Percentiles rank a stretch among this genome's conserved stretches.
phyloP scores from a whole-genome alignment of 2,113 vertebrate species.

The Zingel zingel region DNA sequence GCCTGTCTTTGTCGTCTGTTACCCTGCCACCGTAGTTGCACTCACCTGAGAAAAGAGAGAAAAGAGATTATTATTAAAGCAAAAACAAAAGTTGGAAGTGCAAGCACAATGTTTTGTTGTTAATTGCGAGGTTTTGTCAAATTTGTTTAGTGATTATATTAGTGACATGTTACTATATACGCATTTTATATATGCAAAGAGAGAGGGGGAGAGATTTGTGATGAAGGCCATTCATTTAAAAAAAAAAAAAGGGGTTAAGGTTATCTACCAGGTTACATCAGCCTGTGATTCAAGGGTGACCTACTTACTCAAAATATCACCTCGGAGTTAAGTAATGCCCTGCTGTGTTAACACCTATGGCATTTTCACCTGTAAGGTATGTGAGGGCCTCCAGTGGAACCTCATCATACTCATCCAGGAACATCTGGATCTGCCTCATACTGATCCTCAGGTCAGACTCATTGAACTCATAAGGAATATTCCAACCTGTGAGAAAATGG shows the following conservation, averaged over 20 bases:
- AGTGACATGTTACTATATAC: background rate
- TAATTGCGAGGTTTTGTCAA: background rate
- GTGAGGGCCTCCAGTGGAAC: slow-evolving; percentile 91
- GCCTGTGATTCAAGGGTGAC: background rate
- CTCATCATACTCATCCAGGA: slow-evolving; percentile 92
- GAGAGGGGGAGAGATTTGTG: background rate
- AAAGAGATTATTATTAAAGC: background rate
- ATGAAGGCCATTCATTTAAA: background rate
- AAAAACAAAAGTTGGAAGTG: background rate
- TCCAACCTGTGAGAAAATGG: slow-evolving; percentile 89
- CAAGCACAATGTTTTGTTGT: background rate
- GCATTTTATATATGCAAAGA: background rate
- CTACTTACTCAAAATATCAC: background rate
- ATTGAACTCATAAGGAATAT: slow-evolving; percentile 96
- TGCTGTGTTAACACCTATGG: background rate
- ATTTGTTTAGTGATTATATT: background rate
- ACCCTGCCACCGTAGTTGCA: slow-evolving; percentile 97
- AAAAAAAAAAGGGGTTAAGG: background rate
- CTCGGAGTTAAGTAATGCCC: background rate
- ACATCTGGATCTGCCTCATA: slow-evolving; percentile 94
- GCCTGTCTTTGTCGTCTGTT: slow-evolving; percentile 95
- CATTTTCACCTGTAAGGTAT: slow-evolving; percentile 90
- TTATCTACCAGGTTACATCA: background rate
- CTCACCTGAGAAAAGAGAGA: slow-evolving; percentile 85
- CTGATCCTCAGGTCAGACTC: slow-evolving; percentile 95